Evolutionary conservation across 2,888 invertebrate genomes (phyloP).

Genomic region (Harmothoe impar): DNA sequence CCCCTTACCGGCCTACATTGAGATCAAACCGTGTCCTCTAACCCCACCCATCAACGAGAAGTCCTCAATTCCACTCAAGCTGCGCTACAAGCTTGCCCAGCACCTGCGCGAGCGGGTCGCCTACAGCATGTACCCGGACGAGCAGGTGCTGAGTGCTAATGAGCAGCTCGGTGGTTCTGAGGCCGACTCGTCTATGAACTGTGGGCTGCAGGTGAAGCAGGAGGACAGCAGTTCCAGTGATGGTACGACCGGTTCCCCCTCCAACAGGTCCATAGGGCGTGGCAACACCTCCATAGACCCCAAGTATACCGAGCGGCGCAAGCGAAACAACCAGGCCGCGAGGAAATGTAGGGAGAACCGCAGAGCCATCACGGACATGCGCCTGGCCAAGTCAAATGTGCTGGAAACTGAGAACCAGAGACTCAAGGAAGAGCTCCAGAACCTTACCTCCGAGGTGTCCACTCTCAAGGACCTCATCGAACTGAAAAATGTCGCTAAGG

Average conservation of each 20-base stretch:
- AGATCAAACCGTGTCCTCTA: slow-evolving; percentile 41
- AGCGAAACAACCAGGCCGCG: slow-evolving; percentile 84
- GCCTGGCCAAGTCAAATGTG: slow-evolving; percentile 81
- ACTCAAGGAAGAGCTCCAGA: slow-evolving; percentile 89
- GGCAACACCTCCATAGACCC: slow-evolving; percentile 48
- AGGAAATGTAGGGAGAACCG: slow-evolving; percentile 84
- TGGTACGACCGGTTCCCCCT: not conserved
- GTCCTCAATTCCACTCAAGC: slow-evolving; percentile 62
- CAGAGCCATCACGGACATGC: slow-evolving; percentile 82
- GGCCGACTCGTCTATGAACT: not conserved
- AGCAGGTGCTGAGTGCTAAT: not conserved
- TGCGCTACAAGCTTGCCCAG: slow-evolving; percentile 65
- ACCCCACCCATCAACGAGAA: not conserved
- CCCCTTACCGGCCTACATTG: slow-evolving; percentile 45
- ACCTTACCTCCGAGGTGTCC: slow-evolving; percentile 95
- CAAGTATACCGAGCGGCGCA: slow-evolving; percentile 81
- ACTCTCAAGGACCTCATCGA: slow-evolving; percentile 88
- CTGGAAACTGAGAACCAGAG: slow-evolving; percentile 85
- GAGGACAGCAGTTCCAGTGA: slow-evolving; percentile 49
- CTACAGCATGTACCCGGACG: not conserved
- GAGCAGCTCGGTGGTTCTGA: not conserved
- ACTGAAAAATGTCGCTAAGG: slow-evolving; percentile 73
- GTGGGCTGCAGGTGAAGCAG: not conserved
- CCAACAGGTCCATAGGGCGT: not conserved
- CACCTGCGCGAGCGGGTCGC: slow-evolving; percentile 38